Percentiles rank a stretch among this genome's conserved stretches.
These are phyloP conservation scores for Podocnemis expansa DNA, from an alignment of 2,113 vertebrate genomes.

Conservation along the genomic window DNA sequence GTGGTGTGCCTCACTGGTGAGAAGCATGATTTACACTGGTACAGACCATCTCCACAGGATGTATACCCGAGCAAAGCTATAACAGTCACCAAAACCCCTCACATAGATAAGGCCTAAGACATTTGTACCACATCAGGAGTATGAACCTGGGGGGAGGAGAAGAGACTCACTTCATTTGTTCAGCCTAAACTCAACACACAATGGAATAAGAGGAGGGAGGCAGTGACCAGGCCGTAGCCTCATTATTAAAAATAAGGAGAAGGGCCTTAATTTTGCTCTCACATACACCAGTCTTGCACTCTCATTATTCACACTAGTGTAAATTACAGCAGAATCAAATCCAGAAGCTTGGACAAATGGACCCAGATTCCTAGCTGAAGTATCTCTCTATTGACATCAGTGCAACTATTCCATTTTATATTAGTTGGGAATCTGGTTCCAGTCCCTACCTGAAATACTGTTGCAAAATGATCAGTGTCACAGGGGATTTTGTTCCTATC, in stretches of 20 bases:
- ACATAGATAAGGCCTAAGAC: not conserved
- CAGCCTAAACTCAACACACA: not conserved
- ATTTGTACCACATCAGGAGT: not conserved
- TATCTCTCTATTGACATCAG: not conserved
- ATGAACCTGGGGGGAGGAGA: not conserved
- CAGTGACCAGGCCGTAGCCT: not conserved
- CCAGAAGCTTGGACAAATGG: not conserved
- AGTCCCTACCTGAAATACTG: not conserved
- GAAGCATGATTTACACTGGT: not conserved
- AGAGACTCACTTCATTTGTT: not conserved
- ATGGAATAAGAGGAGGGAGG: not conserved
- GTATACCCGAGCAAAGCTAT: not conserved
- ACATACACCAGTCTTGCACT: not conserved
- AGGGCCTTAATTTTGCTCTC: not conserved
- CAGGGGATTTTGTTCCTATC: not conserved
- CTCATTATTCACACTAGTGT: not conserved
- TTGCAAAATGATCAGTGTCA: not conserved
- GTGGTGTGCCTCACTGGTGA: not conserved
- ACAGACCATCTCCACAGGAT: accelerated
- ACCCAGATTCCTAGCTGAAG: not conserved
- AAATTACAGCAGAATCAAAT: not conserved
- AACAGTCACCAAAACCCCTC: not conserved
- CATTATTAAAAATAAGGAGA: not conserved
- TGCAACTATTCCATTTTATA: not conserved
- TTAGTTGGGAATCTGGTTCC: not conserved